Percentiles rank a stretch among this genome's conserved stretches.
phyloP scores from a whole-genome alignment of 2,113 vertebrate species.

The Equus przewalskii region DNA sequence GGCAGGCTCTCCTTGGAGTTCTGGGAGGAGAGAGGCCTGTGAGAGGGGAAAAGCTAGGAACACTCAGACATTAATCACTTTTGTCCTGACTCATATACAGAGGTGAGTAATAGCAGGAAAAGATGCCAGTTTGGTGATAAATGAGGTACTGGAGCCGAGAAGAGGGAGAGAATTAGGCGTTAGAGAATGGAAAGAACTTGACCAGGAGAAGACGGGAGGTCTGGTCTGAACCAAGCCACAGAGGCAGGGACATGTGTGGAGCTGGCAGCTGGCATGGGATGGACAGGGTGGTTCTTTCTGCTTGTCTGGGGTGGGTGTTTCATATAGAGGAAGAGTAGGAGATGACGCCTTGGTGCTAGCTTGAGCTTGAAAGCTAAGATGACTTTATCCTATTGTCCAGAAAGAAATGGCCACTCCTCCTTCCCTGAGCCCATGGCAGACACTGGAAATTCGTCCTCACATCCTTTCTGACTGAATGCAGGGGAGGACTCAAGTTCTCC shows the following conservation, averaged over 20 bases:
- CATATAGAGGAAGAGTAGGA: neutral
- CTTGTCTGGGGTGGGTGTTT: neutral
- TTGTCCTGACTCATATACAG: slow-evolving; percentile 20
- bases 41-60: neutral
- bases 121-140: neutral
- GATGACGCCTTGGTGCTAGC: neutral
- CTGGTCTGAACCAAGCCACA: neutral
- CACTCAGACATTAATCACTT: neutral
- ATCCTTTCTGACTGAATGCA: neutral
- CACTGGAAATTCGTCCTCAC: neutral
- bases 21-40: neutral
- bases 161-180: neutral
- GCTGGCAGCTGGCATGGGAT: neutral
- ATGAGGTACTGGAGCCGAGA: neutral
- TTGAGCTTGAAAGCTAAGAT: neutral
- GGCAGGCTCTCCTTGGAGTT: neutral
- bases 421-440: neutral
- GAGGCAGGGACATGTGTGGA: no score
- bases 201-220: neutral
- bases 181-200: neutral
- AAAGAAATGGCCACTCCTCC: neutral
- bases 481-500: neutral
- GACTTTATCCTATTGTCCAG: neutral
- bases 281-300: neutral
- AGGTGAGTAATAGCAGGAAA: neutral